phyloP scores from a whole-genome alignment of 2,888 invertebrate species.

The Dioctria rufipes region DNA sequence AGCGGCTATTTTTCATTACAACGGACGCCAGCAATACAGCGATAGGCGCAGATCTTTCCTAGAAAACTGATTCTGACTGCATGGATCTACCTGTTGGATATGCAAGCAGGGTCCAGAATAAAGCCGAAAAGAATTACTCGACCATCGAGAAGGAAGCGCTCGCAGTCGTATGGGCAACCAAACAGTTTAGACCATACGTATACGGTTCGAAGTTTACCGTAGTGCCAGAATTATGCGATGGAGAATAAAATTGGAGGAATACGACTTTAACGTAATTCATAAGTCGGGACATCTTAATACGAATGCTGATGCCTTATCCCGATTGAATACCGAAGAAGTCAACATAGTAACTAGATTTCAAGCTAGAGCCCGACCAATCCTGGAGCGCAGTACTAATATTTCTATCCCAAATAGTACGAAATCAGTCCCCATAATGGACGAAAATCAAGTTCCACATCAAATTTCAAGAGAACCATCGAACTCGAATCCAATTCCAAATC shows the following conservation, averaged over 20 bases:
- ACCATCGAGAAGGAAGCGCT: conserved; percentile 62
- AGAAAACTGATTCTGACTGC: conserved; percentile 54
- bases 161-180: conserved; percentile 60
- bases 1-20: conserved; percentile 61
- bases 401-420: too few species aligned
- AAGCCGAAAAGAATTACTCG: conserved; percentile 61
- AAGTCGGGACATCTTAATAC: conserved; percentile 59
- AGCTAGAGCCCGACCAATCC: too few species aligned
- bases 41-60: conserved; percentile 62
- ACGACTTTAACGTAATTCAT: conserved; percentile 61
- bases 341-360: too few species aligned
- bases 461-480: too few species aligned
- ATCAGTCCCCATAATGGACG: background rate
- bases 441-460: too few species aligned
- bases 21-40: conserved; percentile 63
- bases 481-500: too few species aligned
- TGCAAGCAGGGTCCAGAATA: conserved; percentile 24
- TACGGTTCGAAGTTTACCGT: conserved; percentile 62
- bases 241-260: conserved; percentile 63
- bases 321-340: too few species aligned
- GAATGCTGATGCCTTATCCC: conserved; percentile 56
- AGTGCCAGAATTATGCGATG: conserved; percentile 62
- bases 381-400: too few species aligned
- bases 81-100: conserved; percentile 62
- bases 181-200: conserved; percentile 62